Evolutionary conservation across 2,113 vertebrate species (phyloP).

Genomic region (Syngnathus scovelli): DNA sequence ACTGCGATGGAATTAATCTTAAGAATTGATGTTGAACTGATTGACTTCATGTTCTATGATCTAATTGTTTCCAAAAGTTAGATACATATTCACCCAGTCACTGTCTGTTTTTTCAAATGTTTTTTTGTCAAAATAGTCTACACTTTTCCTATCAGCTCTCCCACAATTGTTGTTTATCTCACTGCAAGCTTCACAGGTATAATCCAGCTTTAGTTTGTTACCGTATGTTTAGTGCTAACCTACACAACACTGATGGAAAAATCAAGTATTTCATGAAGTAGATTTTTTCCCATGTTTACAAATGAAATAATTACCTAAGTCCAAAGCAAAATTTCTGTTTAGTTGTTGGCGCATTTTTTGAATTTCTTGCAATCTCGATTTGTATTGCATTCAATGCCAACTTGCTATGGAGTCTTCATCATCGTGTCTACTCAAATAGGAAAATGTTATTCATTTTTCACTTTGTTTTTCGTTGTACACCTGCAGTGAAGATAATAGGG

Average conservation of each 20-base stretch:
- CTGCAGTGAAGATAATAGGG: constrained; percentile 46
- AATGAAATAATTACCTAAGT: neutral
- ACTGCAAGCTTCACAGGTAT: neutral
- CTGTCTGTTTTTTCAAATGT: neutral
- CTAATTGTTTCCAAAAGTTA: neutral
- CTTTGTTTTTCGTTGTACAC: constrained; percentile 44
- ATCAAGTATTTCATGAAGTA: neutral
- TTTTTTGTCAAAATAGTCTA: neutral
- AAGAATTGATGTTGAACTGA: neutral
- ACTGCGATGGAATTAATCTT: neutral
- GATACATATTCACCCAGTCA: neutral
- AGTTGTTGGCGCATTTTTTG: neutral
- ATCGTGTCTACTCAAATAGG: constrained; percentile 6
- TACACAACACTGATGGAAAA: neutral
- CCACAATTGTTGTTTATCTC: neutral
- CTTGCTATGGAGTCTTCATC: neutral
- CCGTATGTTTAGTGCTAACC: neutral
- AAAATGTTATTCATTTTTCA: neutral
- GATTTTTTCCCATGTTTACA: too few relatives aligned
- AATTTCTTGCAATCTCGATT: neutral
- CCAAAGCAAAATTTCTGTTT: neutral
- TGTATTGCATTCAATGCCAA: neutral
- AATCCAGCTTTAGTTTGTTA: neutral
- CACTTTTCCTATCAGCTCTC: neutral
- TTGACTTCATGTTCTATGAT: neutral